Evolutionary conservation across 1,140 invertebrate species (phyloP), one percentile per base, ranked within the genome.

Genomic region (Eulimnadia texana): DNA sequence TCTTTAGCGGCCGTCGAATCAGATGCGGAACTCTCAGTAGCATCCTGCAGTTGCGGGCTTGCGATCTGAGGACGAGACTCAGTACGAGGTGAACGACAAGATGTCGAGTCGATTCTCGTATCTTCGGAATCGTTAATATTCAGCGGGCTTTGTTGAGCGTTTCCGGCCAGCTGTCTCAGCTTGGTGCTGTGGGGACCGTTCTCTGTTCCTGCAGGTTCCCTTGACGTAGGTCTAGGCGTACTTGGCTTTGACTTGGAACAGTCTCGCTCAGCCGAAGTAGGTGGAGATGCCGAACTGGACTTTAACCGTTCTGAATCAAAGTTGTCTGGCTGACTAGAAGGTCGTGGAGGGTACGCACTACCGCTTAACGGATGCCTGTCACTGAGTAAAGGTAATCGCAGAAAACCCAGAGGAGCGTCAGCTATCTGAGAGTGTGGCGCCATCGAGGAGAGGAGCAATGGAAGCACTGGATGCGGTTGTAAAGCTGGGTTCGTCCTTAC

Each of bases 181-280:
- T 70, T 33, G 52, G 28, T 92, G 84, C 83, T 95, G 90, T 76
- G 92, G 96, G 82, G 96, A 96, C 85, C 94, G 96, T 85, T 96
- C 92, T 79, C 58, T 9, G 47, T 28, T 16, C 52, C 58, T 9
- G 33, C 49, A 19, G 58, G 20, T n/a, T 47, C 23, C 13, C 23
- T 51, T 10, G 58, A 27, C 22, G 58, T 20, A 27, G 28, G n/a
- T n/a, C n/a, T n/a, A n/a, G n/a, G n/a, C n/a, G n/a, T n/a, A n/a
- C n/a, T n/a, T n/a, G n/a, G n/a, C n/a, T n/a, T n/a, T n/a, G n/a
- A n/a, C n/a, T n/a, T n/a, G n/a, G n/a, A n/a, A n/a, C n/a, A n/a
- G n/a, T n/a, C n/a, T n/a, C n/a, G n/a, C n/a, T n/a, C n/a, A n/a
- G n/a, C n/a, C n/a, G n/a, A n/a, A n/a, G n/a, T n/a, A n/a, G n/a